These are phyloP conservation scores for Phrynocephalus guinanensis DNA, from an alignment of 2,797 vertebrate species.

Conservation along the genomic window DNA sequence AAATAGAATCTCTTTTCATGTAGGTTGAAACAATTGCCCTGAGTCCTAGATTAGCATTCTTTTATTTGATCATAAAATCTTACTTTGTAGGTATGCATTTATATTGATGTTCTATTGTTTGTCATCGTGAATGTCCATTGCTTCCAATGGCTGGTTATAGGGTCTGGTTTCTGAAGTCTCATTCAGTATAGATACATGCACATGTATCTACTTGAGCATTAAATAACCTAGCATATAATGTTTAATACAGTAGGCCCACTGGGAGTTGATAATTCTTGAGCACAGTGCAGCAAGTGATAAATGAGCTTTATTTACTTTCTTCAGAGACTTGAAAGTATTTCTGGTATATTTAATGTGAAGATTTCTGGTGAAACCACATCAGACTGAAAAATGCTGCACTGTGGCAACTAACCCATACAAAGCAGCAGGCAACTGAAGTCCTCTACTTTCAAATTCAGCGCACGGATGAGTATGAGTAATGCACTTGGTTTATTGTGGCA, in stretches of 20 bases:
- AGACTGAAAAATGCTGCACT: conserved; percentile 5
- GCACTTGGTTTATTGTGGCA: neutral
- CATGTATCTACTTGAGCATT: neutral
- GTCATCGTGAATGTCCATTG: neutral
- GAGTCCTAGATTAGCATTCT: neutral
- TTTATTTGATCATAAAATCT: neutral
- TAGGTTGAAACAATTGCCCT: too few relatives aligned
- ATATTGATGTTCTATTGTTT: conserved; percentile 16
- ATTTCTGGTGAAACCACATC: conserved; percentile 23
- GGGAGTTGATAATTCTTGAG: conserved; percentile 3
- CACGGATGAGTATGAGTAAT: neutral
- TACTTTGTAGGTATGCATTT: neutral
- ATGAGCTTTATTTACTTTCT: conserved; percentile 17
- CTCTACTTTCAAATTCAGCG: neutral
- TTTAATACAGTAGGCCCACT: conserved; percentile 11
- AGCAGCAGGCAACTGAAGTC: neutral
- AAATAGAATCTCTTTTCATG: too few relatives aligned
- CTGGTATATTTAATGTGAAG: conserved; percentile 30
- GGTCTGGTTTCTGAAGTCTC: conserved; percentile 14
- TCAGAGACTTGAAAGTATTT: conserved; percentile 29
- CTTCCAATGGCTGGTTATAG: conserved; percentile 9
- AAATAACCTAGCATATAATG: conserved; percentile 1
- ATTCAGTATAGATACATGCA: neutral
- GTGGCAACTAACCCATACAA: conserved; percentile 17
- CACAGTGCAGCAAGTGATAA: neutral